Percentiles rank a stretch among this genome's conserved stretches.
Conservation (phyloP, 2,888 invertebrate genomes). For the Leucoma salicis region DNA sequence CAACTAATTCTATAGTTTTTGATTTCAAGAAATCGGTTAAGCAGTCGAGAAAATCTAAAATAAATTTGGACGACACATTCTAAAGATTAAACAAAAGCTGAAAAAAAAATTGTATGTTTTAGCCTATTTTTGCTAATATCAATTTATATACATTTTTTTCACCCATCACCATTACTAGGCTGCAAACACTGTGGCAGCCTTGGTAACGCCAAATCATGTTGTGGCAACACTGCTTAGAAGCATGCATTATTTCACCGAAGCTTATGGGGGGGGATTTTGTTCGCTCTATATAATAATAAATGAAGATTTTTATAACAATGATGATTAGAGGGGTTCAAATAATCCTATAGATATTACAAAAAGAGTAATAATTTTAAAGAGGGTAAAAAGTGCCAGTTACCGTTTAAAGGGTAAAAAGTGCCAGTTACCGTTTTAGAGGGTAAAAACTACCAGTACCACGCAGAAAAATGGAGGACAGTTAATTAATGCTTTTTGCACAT, state of each 20-base stretch:
- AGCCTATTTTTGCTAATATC: conserved; percentile 18
- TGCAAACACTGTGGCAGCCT: conserved; percentile 19
- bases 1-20: neutral
- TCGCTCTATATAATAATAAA: conserved; percentile 42
- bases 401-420: neutral
- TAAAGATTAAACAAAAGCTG: conserved; percentile 25
- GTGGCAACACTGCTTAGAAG: conserved; percentile 32
- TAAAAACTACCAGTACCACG: neutral
- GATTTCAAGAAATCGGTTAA: conserved; percentile 6
- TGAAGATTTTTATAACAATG: conserved; percentile 7
- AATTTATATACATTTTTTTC: conserved; percentile 24
- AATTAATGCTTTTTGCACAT: too few relatives aligned
- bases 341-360: too few relatives aligned
- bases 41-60: conserved; percentile 2
- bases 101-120: conserved; percentile 33
- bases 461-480: too few relatives aligned
- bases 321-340: neutral
- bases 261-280: conserved; percentile 25
- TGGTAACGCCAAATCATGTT: conserved; percentile 23
- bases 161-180: conserved; percentile 41
- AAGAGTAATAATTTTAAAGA: neutral
- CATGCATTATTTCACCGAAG: conserved; percentile 39
- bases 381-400: neutral
- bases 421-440: neutral
- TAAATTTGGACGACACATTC: neutral